A percentile compares a stretch with the other conserved stretches of the same genome.
Evolutionary conservation across 1,140 invertebrate species (phyloP).

Genomic region (Reticulitermes speratus): DNA sequence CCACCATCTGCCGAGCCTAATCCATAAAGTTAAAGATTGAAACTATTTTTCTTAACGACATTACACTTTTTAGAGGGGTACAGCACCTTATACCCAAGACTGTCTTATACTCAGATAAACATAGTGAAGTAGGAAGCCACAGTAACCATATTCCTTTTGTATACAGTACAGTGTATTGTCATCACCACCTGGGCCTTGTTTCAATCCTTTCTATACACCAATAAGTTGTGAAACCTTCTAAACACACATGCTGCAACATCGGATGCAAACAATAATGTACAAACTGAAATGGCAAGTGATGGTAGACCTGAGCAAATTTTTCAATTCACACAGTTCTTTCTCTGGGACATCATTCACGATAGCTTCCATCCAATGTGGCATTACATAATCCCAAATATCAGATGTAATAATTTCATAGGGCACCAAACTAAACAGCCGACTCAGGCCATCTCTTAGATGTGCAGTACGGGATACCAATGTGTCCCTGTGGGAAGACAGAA

Average conservation of each 20-base stretch:
- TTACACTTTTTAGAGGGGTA: no score
- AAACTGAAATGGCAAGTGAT: neutral
- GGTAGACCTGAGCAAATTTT: slow-evolving; percentile 77
- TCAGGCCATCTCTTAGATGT: slow-evolving; percentile 93
- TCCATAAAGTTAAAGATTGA: no score
- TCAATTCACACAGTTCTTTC: slow-evolving; percentile 87
- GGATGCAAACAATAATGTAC: neutral
- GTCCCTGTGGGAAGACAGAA: slow-evolving; percentile 60
- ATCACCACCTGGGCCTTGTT: no score
- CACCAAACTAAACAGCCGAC: slow-evolving; percentile 90
- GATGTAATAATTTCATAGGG: slow-evolving; percentile 96
- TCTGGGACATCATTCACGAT: slow-evolving; percentile 93
- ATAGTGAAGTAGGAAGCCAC: no score
- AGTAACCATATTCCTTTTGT: neutral
- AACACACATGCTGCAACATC: slow-evolving; percentile 4
- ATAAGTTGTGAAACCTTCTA: neutral
- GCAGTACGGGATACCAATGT: slow-evolving; percentile 83
- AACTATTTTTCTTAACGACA: no score
- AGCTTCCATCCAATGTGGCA: slow-evolving; percentile 98
- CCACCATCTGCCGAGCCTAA: no score
- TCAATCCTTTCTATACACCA: neutral
- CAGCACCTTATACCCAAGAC: no score
- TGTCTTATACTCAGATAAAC: no score
- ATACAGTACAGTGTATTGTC: neutral
- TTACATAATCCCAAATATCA: slow-evolving; percentile 96